These are phyloP conservation scores for Conchocele bisecta DNA, from an alignment of 2,888 invertebrate species.

Conservation along the genomic window DNA sequence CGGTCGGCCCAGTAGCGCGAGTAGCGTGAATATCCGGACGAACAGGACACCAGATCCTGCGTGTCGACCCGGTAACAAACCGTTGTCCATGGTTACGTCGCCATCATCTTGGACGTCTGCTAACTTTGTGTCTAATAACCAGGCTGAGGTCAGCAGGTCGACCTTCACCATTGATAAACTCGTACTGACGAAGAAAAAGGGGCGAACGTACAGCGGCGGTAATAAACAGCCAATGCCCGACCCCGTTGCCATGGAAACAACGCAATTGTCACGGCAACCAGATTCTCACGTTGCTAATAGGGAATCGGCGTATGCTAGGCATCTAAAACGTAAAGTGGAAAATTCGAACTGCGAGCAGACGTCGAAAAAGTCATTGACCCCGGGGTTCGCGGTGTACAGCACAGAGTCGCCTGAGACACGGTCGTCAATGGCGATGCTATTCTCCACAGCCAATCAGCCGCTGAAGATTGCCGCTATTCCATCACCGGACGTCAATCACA, in stretches of 20 bases:
- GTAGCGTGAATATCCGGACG: slow-evolving; percentile 82
- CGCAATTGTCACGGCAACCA: no score
- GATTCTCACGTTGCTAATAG: no score
- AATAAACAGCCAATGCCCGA: background rate
- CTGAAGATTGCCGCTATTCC: slow-evolving; percentile 56
- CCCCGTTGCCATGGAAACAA: background rate
- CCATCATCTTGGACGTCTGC: slow-evolving; percentile 41
- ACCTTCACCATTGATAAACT: slow-evolving; percentile 47
- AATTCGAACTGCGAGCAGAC: background rate
- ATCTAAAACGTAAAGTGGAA: background rate
- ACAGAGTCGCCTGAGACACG: slow-evolving; percentile 27
- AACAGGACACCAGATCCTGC: slow-evolving; percentile 41
- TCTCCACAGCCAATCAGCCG: slow-evolving; percentile 55
- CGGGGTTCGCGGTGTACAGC: background rate
- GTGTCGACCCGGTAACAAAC: background rate
- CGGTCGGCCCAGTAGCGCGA: slow-evolving; percentile 78
- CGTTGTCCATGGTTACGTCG: background rate
- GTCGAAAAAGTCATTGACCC: background rate
- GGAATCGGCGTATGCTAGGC: background rate
- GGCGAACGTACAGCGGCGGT: slow-evolving; percentile 41
- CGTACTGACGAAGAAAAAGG: slow-evolving; percentile 49
- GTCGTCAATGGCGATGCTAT: slow-evolving; percentile 34
- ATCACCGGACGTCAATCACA: slow-evolving; percentile 56
- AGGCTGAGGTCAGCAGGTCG: background rate
- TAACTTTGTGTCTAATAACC: slow-evolving; percentile 36